These are phyloP conservation scores for Cynopterus sphinx DNA, from an alignment of 2,797 vertebrate species.

Conservation along the genomic window DNA sequence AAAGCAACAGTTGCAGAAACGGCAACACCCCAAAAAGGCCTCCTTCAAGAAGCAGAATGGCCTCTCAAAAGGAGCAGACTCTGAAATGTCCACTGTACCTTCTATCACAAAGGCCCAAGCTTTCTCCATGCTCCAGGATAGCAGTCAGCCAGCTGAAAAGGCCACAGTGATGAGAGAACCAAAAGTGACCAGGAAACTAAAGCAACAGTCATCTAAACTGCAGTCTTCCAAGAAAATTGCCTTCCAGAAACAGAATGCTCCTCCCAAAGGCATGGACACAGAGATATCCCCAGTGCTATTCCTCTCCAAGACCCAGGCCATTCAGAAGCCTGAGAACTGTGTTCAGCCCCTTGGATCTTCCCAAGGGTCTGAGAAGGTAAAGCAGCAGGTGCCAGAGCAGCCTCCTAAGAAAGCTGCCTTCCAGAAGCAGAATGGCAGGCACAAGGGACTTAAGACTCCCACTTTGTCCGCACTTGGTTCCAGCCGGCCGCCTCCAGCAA, in stretches of 20 bases:
- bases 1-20: constrained; percentile 36
- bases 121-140: background rate
- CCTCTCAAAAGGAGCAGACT: background rate
- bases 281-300: background rate
- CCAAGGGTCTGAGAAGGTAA: constrained; percentile 54
- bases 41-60: constrained; percentile 57
- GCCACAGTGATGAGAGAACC: background rate
- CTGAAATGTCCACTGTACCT: background rate
- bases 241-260: background rate
- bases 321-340: background rate
- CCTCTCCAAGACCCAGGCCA: constrained; percentile 59
- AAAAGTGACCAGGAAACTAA: background rate
- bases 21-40: background rate
- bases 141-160: background rate
- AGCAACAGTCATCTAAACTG: background rate
- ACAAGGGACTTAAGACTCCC: constrained; percentile 15
- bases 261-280: background rate
- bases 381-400: background rate
- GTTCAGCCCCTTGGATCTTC: rapidly evolving
- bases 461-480: background rate
- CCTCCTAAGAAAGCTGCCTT: constrained; percentile 56
- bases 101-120: background rate
- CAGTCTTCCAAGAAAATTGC: background rate
- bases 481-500: constrained; percentile 62
- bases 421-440: constrained; percentile 65